Percentiles rank a stretch among this genome's conserved stretches.
Conservation (phyloP, 2,113 vertebrate genomes). For the Lepus europaeus region DNA sequence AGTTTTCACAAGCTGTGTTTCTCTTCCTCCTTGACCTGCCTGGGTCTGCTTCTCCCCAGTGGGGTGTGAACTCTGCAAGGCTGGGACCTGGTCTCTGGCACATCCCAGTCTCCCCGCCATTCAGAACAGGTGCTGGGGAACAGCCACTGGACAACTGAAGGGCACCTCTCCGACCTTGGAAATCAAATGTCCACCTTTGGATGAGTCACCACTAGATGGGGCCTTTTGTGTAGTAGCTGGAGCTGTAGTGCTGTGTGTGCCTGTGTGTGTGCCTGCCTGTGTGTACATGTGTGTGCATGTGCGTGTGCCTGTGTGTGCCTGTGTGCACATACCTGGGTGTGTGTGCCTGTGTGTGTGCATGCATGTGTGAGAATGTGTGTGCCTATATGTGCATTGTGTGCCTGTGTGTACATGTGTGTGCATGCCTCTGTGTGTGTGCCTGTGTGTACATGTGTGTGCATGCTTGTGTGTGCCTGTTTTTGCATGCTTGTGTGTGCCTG, state of each 20-base stretch:
- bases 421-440: too few relatives aligned
- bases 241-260: not conserved
- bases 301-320: too few relatives aligned
- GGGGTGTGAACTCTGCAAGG: not conserved
- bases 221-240: not conserved
- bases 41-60: not conserved
- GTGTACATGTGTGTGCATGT: not conserved
- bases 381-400: too few relatives aligned
- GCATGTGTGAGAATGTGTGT: too few relatives aligned
- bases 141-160: rapidly evolving
- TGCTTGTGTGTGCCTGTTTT: too few relatives aligned
- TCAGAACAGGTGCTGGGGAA: not conserved
- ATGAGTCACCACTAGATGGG: not conserved
- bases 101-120: not conserved
- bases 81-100: not conserved
- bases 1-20: not conserved
- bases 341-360: not conserved
- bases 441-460: too few relatives aligned
- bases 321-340: too few relatives aligned
- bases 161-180: not conserved
- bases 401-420: too few relatives aligned
- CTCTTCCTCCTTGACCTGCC: not conserved
- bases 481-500: too few relatives aligned
- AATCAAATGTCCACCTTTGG: not conserved
- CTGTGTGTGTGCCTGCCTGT: too few relatives aligned